These are phyloP conservation scores for Chamaetylas fuelleborni DNA, from an alignment of 2,113 vertebrate species.

Conservation along the genomic window DNA sequence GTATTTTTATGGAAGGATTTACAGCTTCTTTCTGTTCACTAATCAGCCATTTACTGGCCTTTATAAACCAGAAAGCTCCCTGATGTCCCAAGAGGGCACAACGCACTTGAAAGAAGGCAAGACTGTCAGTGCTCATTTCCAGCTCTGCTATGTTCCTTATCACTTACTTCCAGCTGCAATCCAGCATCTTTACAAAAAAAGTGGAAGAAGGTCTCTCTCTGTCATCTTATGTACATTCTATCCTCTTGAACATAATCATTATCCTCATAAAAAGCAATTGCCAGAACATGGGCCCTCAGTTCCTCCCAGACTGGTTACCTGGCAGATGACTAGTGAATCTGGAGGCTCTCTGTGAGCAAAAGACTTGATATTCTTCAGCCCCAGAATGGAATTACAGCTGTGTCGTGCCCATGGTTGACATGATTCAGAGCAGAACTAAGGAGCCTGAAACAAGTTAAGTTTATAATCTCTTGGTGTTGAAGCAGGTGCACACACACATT, in stretches of 20 bases:
- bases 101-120: neutral
- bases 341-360: neutral
- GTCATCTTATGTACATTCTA: neutral
- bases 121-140: slow-evolving; percentile 8
- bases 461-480: neutral
- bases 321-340: neutral
- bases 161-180: slow-evolving; percentile 31
- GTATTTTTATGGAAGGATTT: slow-evolving; percentile 44
- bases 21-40: slow-evolving; percentile 34
- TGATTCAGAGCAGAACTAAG: neutral
- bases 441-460: neutral
- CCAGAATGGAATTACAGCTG: neutral
- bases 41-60: slow-evolving; percentile 45
- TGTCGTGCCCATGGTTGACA: neutral
- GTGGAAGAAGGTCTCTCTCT: neutral
- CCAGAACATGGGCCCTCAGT: neutral
- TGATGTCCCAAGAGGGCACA: neutral
- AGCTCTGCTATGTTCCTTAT: slow-evolving; percentile 11
- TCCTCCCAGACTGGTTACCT: neutral
- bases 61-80: slow-evolving; percentile 30
- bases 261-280: neutral
- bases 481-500: accelerated
- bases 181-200: slow-evolving; percentile 2
- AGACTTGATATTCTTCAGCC: neutral
- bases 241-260: neutral